Conservation (phyloP, 2,888 invertebrate genomes). For the Rotaria magnacalcarata region DNA sequence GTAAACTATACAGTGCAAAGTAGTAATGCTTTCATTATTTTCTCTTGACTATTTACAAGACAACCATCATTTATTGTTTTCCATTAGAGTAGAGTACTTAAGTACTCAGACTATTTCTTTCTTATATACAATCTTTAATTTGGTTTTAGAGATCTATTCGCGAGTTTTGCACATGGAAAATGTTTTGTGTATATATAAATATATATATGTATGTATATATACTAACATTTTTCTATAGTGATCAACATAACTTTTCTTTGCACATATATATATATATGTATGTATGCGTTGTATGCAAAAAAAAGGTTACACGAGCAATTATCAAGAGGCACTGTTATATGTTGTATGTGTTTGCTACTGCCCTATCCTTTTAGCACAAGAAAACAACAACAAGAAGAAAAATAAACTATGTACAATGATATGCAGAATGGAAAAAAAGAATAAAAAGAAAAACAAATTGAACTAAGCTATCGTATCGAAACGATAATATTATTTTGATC, state of each 20-base stretch:
- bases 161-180: not conserved
- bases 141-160: not conserved
- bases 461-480: conserved; percentile 30
- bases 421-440: not conserved
- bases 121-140: not conserved
- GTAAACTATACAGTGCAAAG: too few relatives aligned
- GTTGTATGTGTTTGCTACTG: not conserved
- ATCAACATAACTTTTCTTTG: not conserved
- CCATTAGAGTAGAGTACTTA: not conserved
- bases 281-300: not conserved
- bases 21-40: too few relatives aligned
- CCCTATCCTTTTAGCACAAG: conserved; percentile 5
- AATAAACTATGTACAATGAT: conserved; percentile 4
- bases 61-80: too few relatives aligned
- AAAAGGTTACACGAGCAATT: conserved; percentile 19
- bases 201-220: not conserved
- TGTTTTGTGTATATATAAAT: not conserved
- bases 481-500: conserved; percentile 15
- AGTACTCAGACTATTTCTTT: not conserved
- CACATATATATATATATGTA: not conserved
- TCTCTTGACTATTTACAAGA: too few relatives aligned
- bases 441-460: not conserved
- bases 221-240: not conserved
- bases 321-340: not conserved
- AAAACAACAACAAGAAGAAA: not conserved